Evolutionary conservation across 2,888 invertebrate species (phyloP).

Genomic region (Netelia virgata): DNA sequence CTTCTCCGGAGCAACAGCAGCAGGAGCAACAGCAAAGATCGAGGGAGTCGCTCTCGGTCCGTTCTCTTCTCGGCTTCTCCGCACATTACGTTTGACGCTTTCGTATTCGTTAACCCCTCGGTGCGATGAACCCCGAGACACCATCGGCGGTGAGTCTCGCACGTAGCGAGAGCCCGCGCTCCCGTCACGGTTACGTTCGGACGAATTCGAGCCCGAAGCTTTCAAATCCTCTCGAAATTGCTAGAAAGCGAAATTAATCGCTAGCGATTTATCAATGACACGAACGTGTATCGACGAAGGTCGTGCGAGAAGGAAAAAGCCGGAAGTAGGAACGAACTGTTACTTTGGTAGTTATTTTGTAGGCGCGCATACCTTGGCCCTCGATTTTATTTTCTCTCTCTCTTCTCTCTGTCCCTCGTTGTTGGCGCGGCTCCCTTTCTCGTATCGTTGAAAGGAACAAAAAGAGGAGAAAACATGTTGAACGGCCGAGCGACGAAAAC

Average conservation of each 20-base stretch:
- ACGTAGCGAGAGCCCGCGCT: too few species aligned
- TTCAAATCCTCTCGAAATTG: too few species aligned
- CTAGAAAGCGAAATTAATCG: too few species aligned
- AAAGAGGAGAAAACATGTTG: conserved; percentile 19
- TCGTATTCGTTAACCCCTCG: conserved; percentile 55
- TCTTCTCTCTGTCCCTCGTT: background rate
- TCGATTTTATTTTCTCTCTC: too few species aligned
- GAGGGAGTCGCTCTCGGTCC: conserved; percentile 10
- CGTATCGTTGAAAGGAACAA: background rate
- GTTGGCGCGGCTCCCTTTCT: conserved; percentile 15
- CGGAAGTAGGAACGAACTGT: conserved; percentile 6
- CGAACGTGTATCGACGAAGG: background rate
- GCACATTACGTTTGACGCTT: conserved; percentile 57
- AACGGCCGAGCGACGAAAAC: conserved; percentile 44
- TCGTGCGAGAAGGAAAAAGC: background rate
- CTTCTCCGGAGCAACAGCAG: conserved; percentile 24
- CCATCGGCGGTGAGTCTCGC: background rate
- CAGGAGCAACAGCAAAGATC: conserved; percentile 22
- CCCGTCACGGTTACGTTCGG: too few species aligned
- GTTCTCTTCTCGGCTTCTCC: conserved; percentile 24
- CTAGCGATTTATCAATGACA: too few species aligned
- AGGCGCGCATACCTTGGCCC: too few species aligned
- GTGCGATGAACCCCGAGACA: conserved; percentile 52
- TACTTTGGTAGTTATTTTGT: background rate
- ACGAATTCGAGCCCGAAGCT: too few species aligned